Conservation (phyloP, 2,888 invertebrate species). For the Thymelicus sylvestris region DNA sequence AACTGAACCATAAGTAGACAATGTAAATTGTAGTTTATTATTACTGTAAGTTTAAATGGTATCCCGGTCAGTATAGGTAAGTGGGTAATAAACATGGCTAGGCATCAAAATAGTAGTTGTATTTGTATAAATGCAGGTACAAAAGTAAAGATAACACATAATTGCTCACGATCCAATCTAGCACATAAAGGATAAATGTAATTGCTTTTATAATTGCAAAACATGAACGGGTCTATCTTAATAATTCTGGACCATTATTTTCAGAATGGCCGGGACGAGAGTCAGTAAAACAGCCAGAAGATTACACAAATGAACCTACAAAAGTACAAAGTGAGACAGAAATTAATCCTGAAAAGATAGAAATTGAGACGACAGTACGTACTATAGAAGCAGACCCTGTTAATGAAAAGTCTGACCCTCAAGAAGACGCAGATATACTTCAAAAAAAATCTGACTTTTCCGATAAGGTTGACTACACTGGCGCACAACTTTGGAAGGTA, state of each 20-base stretch:
- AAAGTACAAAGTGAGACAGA: constrained; percentile 39
- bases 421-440: constrained; percentile 40
- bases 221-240: background rate
- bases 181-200: background rate
- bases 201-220: background rate
- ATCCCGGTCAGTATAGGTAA: background rate
- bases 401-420: constrained; percentile 36
- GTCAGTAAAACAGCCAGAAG: constrained; percentile 68
- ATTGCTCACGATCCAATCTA: constrained; percentile 42
- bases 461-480: constrained; percentile 87
- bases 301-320: background rate
- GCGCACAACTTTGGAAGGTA: constrained; percentile 91
- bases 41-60: constrained; percentile 15
- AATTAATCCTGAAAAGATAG: constrained; percentile 44
- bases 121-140: constrained; percentile 23
- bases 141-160: constrained; percentile 41
- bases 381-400: constrained; percentile 43
- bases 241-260: constrained; percentile 32
- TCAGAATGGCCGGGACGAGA: constrained; percentile 70
- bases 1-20: constrained; percentile 37
- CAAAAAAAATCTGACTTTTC: constrained; percentile 48
- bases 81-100: too few relatives aligned
- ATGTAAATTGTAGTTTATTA: constrained; percentile 20
- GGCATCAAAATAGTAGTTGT: background rate
- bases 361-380: constrained; percentile 42